Base-by-base conservation (phyloP, 2,888 invertebrate genomes). In the Phasia obesa region DNA sequence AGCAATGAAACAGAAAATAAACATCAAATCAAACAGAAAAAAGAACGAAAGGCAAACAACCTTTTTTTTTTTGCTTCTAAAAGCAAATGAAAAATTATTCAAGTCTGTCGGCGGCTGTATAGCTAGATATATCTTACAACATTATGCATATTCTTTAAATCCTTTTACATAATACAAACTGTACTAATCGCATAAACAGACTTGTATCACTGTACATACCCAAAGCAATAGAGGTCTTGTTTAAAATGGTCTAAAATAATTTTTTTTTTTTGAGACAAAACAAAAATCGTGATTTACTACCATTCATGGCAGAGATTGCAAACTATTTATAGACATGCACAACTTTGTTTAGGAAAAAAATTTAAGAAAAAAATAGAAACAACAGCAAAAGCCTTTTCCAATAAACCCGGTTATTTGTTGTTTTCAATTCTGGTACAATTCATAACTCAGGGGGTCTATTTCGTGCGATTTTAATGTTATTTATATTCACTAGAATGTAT, bases 241-340 rank as follows among this genome's bases (percentile, higher is more conserved):
- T 83, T 79, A 75, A 71, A 75, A 47, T 75, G 75, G 55, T 60
- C 65, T 55, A 60, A 64, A 70, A 74, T 47, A n/a, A n/a, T n/a
- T n/a, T n/a, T n/a, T n/a, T n/a, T 67, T 6, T 70, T 44, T 55
- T 5, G 15, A 35, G n/a, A n/a, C 1, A 21, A 21, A 75, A 77
- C 6, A 17, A 35, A 47, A 64, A 62, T 83, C 83, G 83, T 83
- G 83, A 83, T 83, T 83, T 83, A 83, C 78, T 75, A 75, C 78
- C 75, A 83, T 74, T 75, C 70, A 83, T 71, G 83, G 64, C 64
- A 79, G 70, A 83, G 83, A 83, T 83, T 38, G 64, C 65, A 83
- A 83, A 83, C 83, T 83, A 79, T 83, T 79, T 67, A 83, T 75
- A 79, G 83, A 83, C 83, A 83, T 83, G 78, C 74, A 75, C 75